Evolutionary conservation across 2,113 vertebrate genomes (phyloP).

Genomic region (Sitta europaea): DNA sequence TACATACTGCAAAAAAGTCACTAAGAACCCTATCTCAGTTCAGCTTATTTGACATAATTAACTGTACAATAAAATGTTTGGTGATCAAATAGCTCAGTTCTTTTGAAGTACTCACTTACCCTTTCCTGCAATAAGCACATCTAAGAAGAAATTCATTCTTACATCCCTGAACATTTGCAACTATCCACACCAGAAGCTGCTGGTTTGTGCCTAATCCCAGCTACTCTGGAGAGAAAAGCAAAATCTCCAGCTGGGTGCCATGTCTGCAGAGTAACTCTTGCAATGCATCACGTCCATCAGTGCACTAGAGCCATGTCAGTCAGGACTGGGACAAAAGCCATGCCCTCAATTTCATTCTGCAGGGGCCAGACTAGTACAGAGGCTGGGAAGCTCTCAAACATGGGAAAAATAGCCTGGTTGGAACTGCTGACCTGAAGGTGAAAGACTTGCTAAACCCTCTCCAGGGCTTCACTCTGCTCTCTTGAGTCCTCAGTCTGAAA

Average conservation of each 20-base stretch:
- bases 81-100: conserved; percentile 1
- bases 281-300: neutral
- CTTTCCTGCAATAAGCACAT: neutral
- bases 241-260: neutral
- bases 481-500: neutral
- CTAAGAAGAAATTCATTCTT: neutral
- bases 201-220: neutral
- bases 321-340: neutral
- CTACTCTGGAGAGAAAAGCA: neutral
- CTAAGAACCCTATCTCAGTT: conserved; percentile 7
- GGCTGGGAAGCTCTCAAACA: neutral
- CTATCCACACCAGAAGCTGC: neutral
- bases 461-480: neutral
- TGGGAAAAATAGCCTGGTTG: neutral
- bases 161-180: neutral
- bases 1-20: neutral
- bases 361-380: neutral
- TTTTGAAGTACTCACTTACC: conserved; percentile 26
- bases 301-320: neutral
- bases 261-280: neutral
- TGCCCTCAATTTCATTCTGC: neutral
- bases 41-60: conserved; percentile 25
- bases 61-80: conserved; percentile 19
- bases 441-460: neutral
- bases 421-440: neutral